Base-by-base conservation (phyloP, 1,140 invertebrate genomes). In the Acyrthosiphon pisum region DNA sequence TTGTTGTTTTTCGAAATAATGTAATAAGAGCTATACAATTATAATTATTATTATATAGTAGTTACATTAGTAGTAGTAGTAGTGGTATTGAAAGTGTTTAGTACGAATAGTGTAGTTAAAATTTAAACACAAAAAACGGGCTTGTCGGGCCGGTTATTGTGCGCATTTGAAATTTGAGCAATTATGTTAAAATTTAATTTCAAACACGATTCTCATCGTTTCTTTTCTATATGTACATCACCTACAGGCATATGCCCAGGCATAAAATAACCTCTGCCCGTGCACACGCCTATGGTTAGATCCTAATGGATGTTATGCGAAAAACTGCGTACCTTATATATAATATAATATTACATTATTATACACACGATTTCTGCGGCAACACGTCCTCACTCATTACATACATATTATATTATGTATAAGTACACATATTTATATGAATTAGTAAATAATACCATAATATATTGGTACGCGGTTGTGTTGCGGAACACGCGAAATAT, bases 171-270 rank as follows among this genome's bases (percentile, higher is more conserved):
- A 60, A 60, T 60, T 90, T 60, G 26, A 60, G 37, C 88, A 56
- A 56, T 41, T 35, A 44, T 53, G 48, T 50, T n/a, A 50, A 89
- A 53, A 60, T 90, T 90, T 90, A 60, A 90, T 90, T 90, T 90
- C 53, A 11, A 90, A 90, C 88, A 90, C 88, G 88, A 90, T 90
- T 60, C 20, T 6, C 4, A 68, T 90, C 35, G 26, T 56, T 90
- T 90, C 4, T 89, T 23, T 89, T 88, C n/a, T 50, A 0, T 90
- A 35, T 44, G 1, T 35, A 89, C 50, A 89, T 26, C 50, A 26
- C 53, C 88, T 60, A 20, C 50, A 41, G 50, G 53, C 35, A 30
- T 90, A 90, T 90, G 50, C 88, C 22, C 53, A 7, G 11, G 53
- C 88, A 90, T 56, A 41, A 90, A 90, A 90, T 44, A 30, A 56